These are phyloP conservation scores for Penaeus japonicus DNA, from an alignment of 1,140 invertebrate species.

Conservation along the genomic window DNA sequence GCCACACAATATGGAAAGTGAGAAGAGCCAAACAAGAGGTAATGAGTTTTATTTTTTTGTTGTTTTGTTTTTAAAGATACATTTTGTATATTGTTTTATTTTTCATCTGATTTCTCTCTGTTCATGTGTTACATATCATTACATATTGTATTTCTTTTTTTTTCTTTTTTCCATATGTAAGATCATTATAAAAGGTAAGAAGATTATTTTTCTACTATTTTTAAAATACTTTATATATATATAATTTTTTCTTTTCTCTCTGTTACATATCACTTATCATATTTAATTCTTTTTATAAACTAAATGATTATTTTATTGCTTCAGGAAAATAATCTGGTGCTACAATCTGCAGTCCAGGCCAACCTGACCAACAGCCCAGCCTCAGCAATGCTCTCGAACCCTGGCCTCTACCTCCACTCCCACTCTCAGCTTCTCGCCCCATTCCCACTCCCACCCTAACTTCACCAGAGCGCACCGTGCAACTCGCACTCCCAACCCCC, in stretches of 20 bases:
- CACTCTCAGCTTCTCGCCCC: conserved; percentile 21
- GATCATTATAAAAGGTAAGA: too few relatives aligned
- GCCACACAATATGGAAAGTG: conserved; percentile 78
- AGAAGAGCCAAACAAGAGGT: conserved; percentile 80
- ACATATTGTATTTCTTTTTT: too few relatives aligned
- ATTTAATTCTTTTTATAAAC: too few relatives aligned
- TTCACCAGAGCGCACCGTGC: background rate
- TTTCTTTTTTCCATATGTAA: too few relatives aligned
- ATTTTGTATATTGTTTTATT: too few relatives aligned
- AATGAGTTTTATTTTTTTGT: conserved; percentile 59
- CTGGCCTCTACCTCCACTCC: background rate
- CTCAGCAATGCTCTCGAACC: conserved; percentile 27
- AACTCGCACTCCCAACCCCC: conserved; percentile 7
- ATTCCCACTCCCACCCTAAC: background rate
- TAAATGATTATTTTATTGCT: background rate
- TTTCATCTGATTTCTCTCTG: background rate
- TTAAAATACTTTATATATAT: too few relatives aligned
- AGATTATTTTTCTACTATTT: too few relatives aligned
- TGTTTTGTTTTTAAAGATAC: background rate
- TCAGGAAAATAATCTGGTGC: conserved; percentile 46
- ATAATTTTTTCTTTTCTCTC: too few relatives aligned
- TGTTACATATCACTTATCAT: background rate
- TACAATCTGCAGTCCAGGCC: conserved; percentile 25
- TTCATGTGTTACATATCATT: too few relatives aligned
- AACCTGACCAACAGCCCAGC: conserved; percentile 10